Conservation (phyloP, 2,113 vertebrate species). For the Dromas ardeola region DNA sequence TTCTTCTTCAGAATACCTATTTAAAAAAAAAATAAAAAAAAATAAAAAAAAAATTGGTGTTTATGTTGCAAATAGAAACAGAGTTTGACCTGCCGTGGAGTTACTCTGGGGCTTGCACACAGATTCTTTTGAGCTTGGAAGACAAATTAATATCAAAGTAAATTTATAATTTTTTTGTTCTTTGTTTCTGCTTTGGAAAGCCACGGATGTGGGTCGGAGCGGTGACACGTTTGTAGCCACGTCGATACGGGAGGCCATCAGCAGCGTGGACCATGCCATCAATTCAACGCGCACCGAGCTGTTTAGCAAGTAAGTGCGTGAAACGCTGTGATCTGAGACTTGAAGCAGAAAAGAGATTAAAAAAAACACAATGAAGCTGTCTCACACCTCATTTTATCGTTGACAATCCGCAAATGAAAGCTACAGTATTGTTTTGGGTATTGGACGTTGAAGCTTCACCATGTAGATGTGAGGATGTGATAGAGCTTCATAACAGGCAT, state of each 20-base stretch:
- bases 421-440: rapidly evolving
- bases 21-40: background rate
- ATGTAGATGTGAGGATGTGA: background rate
- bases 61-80: rapidly evolving
- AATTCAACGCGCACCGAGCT: slow-evolving; percentile 72
- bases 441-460: background rate
- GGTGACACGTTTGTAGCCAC: slow-evolving; percentile 73
- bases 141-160: background rate
- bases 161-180: background rate
- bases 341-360: background rate
- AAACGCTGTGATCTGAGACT: rapidly evolving
- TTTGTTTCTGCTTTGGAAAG: slow-evolving; percentile 26
- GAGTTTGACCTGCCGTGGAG: background rate
- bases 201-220: slow-evolving; percentile 38
- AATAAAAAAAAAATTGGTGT: too few species aligned
- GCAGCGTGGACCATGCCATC: slow-evolving; percentile 75
- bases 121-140: background rate
- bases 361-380: background rate
- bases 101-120: rapidly evolving
- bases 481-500: background rate
- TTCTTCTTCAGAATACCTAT: background rate
- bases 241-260: slow-evolving; percentile 72
- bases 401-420: background rate
- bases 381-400: background rate
- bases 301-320: slow-evolving; percentile 68